Conservation (phyloP, 2,888 invertebrate genomes). For the Mythimna impura region DNA sequence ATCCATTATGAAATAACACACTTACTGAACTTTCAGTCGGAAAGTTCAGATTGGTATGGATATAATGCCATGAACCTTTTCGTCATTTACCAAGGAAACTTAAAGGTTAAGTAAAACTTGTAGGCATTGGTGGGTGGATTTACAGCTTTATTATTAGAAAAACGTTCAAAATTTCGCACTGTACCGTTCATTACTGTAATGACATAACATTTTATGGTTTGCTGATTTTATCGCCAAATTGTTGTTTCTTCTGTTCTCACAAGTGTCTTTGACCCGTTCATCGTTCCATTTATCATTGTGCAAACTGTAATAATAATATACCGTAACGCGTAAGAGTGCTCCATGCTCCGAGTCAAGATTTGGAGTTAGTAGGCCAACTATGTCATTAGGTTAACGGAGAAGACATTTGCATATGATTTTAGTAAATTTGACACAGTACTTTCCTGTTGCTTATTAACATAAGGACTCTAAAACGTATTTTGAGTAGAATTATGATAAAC, state of each 20-base stretch:
- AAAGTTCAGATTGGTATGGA: neutral
- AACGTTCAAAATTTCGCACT: conserved; percentile 32
- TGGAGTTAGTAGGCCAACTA: conserved; percentile 83
- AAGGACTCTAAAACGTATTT: conserved; percentile 10
- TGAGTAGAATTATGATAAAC: neutral
- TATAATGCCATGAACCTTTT: neutral
- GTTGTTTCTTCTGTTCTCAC: conserved; percentile 70
- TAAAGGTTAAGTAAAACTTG: conserved; percentile 5
- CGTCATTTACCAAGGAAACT: neutral
- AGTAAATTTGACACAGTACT: conserved; percentile 61
- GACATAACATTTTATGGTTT: conserved; percentile 74
- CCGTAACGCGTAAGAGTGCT: conserved; percentile 85
- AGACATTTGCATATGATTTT: conserved; percentile 79
- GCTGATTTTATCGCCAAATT: conserved; percentile 69
- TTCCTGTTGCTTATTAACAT: conserved; percentile 31
- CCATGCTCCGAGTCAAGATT: conserved; percentile 75
- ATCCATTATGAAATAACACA: neutral
- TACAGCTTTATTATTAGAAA: neutral
- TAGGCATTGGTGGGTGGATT: too few species aligned
- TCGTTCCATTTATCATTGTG: conserved; percentile 81
- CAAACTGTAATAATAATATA: conserved; percentile 81
- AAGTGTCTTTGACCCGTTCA: conserved; percentile 85
- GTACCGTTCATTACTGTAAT: conserved; percentile 69
- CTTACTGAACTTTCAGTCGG: neutral
- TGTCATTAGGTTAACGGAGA: conserved; percentile 87